Evolutionary conservation across 2,113 vertebrate genomes (phyloP), one percentile per base, ranked within the genome.

Genomic region (Catharus minimus): DNA sequence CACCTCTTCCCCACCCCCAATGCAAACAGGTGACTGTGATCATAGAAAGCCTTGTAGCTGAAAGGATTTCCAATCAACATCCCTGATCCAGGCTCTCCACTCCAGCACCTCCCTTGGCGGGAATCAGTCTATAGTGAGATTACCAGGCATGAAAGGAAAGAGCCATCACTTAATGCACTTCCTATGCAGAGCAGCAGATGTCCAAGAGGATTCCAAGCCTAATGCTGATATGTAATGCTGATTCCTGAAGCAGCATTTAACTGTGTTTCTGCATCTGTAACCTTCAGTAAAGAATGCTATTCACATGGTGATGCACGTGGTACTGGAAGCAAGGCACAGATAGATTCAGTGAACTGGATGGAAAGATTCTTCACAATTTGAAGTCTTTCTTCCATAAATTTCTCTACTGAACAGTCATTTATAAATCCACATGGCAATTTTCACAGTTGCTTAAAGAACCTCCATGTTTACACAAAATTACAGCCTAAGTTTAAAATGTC

Each of bases 181-280:
- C 75, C 85, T 69, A 12, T 15, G 39, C 85, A 74, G 32, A 91
- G 79, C 76, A 94, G 88, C 92, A 95, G 95, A 95, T 94, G 85
- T 92, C 90, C 92, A 73, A 80, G 67, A 74, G 85, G 85, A 94
- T 92, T 86, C 79, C 88, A 86, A 67, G 88, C 85, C 88, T 92
- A 92, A 94, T 80, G 89, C 91, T 36, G 62, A 79, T 33, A 24
- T 2, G 27, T 79, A 92, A 93, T 27, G 81, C 87, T n/a, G 68
- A 90, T 85, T 95, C 75, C 86, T 93, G 84, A 89, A 95, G 85
- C 85, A 83, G 92, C 88, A 57, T 60, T 86, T 90, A 94, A 93
- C 82, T 72, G 71, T 72, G 76, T 74, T 95, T 93, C 81, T 92
- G 91, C 81, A 85, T 86, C 88, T 86, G 68, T 94, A 94, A 91